A percentile compares a stretch with the other conserved stretches of the same genome.
These are phyloP conservation scores for Cryptocheilus praepositus DNA, from an alignment of 2,888 invertebrate species.

Conservation along the genomic window DNA sequence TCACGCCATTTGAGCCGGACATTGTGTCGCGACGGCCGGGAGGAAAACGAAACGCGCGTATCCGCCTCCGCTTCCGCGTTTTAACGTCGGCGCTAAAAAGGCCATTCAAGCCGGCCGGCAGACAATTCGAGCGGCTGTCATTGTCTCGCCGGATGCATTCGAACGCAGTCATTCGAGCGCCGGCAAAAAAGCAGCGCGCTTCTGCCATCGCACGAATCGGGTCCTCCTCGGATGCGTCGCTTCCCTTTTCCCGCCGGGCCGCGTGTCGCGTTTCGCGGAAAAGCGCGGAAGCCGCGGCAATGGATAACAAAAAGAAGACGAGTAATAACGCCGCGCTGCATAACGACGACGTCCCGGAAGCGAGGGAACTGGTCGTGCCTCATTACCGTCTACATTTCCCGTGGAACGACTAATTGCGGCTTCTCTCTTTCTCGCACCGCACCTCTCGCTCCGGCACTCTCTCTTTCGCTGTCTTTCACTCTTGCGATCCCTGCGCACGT, in stretches of 20 bases:
- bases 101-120: too few species aligned
- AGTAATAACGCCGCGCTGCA: conserved; percentile 23
- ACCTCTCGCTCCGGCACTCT: not conserved
- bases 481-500: too few species aligned
- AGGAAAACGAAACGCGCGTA: too few species aligned
- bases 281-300: conserved; percentile 23
- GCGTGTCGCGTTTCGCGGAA: conserved; percentile 13
- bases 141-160: too few species aligned
- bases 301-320: conserved; percentile 27
- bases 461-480: conserved; percentile 21
- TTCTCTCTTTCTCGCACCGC: conserved; percentile 15
- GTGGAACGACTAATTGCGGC: conserved; percentile 63
- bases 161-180: conserved; percentile 29
- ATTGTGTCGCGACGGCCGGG: too few species aligned
- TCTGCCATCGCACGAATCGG: conserved; percentile 23
- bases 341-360: conserved; percentile 55
- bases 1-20: too few species aligned
- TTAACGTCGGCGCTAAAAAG: too few species aligned
- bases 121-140: too few species aligned
- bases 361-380: conserved; percentile 48
- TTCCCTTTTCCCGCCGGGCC: conserved; percentile 2
- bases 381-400: conserved; percentile 61
- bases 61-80: too few species aligned
- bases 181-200: conserved; percentile 27
- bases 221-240: conserved; percentile 1